These are phyloP conservation scores for Gymnocheta viridis DNA, from an alignment of 2,888 invertebrate species.

Conservation along the genomic window DNA sequence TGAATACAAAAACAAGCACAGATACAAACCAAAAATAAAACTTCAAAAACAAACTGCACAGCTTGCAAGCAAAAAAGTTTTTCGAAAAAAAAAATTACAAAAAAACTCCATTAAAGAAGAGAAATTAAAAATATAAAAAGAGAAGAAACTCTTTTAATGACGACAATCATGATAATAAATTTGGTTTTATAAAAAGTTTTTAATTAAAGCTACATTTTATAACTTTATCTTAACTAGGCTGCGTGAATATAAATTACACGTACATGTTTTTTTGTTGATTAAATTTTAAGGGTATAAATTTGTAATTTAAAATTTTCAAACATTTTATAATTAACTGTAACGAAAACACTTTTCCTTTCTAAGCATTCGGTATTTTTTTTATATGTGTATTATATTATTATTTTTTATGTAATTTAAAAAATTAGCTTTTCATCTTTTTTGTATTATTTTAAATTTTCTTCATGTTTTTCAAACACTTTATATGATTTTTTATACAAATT, in stretches of 20 bases:
- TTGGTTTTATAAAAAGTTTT: constrained; percentile 29
- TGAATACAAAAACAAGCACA: neutral
- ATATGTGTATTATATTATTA: neutral
- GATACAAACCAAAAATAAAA: constrained; percentile 2
- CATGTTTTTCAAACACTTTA: constrained; percentile 54
- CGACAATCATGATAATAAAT: neutral
- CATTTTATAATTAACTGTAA: neutral
- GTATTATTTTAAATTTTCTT: neutral
- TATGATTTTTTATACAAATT: constrained; percentile 42
- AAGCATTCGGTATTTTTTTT: too few relatives aligned
- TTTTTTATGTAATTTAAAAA: neutral
- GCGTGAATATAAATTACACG: neutral
- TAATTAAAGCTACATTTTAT: constrained; percentile 37
- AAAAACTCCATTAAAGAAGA: neutral
- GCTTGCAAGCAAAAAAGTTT: neutral
- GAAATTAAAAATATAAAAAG: neutral
- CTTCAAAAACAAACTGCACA: constrained; percentile 37
- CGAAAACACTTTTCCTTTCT: neutral
- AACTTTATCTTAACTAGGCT: neutral
- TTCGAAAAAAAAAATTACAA: neutral
- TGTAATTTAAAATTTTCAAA: neutral
- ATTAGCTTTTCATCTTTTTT: neutral
- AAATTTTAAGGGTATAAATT: neutral
- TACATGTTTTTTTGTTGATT: constrained; percentile 18
- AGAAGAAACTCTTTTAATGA: constrained; percentile 21